These are phyloP conservation scores for Festucalex cinctus DNA, from an alignment of 2,113 vertebrate species.

Conservation along the genomic window DNA sequence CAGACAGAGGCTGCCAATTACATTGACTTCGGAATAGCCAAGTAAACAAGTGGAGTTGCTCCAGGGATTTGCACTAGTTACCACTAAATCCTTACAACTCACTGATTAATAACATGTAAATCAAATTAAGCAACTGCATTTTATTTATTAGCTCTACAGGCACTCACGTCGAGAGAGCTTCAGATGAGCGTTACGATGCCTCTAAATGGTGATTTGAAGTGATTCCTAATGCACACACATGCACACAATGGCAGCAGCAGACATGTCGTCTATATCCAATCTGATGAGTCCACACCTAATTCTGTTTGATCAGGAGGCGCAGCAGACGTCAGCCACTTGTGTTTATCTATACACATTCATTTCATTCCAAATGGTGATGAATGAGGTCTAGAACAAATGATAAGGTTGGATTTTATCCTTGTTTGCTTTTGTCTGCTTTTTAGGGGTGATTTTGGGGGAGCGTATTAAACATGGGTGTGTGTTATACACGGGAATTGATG, in stretches of 20 bases:
- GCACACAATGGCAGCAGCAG: slow-evolving; percentile 7
- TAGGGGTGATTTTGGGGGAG: no score
- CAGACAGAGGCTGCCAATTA: slow-evolving; percentile 52
- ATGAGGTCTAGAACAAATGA: neutral
- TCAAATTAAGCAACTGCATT: neutral
- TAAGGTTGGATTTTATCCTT: no score
- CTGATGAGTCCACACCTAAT: slow-evolving; percentile 57
- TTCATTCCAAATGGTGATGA: neutral
- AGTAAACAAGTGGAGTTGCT: slow-evolving; percentile 45
- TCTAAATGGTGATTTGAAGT: slow-evolving; percentile 12
- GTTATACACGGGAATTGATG: no score
- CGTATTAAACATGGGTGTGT: no score
- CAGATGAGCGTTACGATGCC: slow-evolving; percentile 12
- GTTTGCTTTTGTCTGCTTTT: no score
- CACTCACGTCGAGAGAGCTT: neutral
- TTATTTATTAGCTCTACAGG: slow-evolving; percentile 4
- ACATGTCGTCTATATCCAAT: slow-evolving; percentile 39
- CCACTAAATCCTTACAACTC: neutral
- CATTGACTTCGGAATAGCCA: slow-evolving; percentile 49
- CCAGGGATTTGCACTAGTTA: neutral
- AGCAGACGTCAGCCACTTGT: slow-evolving; percentile 24
- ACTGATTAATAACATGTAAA: neutral
- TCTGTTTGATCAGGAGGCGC: slow-evolving; percentile 62
- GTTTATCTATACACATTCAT: slow-evolving; percentile 7
- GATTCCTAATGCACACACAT: slow-evolving; percentile 24